Conservation (phyloP, 2,888 invertebrate genomes). For the Pristionchus japonicus region DNA sequence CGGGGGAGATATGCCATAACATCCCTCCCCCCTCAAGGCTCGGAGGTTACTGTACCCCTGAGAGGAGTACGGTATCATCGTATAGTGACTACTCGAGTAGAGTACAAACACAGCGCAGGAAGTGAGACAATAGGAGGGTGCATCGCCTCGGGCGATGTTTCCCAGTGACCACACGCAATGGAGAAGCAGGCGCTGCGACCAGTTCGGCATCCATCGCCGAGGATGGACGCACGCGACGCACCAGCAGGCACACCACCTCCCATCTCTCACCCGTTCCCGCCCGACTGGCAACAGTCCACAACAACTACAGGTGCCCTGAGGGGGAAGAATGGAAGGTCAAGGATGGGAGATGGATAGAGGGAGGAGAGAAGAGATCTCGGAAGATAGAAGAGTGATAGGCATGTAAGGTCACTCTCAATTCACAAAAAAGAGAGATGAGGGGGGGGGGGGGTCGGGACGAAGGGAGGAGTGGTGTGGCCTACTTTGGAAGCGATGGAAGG, state of each 20-base stretch:
- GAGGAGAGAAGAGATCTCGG: not conserved
- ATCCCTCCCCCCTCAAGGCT: not conserved
- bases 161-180: slow-evolving; percentile 12
- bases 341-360: not conserved
- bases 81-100: slow-evolving; percentile 37
- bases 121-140: slow-evolving; percentile 31
- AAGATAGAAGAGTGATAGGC: slow-evolving; percentile 35
- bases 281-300: slow-evolving; percentile 16
- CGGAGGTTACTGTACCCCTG: not conserved
- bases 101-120: not conserved
- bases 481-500: slow-evolving; percentile 24
- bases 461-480: not conserved
- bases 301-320: slow-evolving; percentile 38
- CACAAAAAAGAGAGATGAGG: slow-evolving; percentile 7
- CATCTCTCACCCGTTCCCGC: not conserved
- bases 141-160: slow-evolving; percentile 2
- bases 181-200: slow-evolving; percentile 23
- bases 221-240: slow-evolving; percentile 11
- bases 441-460: not conserved
- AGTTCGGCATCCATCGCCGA: slow-evolving; percentile 6
- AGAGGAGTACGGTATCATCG: not conserved
- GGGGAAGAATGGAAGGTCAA: slow-evolving; percentile 5
- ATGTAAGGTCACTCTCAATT: slow-evolving; percentile 33
- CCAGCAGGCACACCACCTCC: not conserved
- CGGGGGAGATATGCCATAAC: not conserved